Conservation (phyloP, 2,113 vertebrate genomes). For the Clarias macrocephalus region DNA sequence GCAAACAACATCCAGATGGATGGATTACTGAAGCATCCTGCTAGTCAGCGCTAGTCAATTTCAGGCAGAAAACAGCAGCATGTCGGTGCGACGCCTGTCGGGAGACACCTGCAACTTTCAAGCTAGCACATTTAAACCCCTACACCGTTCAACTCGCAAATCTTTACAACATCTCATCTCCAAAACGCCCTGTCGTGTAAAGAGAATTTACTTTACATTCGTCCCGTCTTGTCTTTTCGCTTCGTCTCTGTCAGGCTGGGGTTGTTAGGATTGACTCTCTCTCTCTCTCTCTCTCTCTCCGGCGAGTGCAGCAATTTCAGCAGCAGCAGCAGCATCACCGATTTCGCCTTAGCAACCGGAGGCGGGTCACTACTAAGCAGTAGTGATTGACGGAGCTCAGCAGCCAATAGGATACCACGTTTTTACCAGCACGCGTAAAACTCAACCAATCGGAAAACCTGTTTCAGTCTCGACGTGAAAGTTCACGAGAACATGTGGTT, state of each 20-base stretch:
- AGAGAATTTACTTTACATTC: conserved; percentile 32
- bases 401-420: conserved; percentile 56
- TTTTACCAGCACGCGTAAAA: conserved; percentile 48
- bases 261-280: neutral
- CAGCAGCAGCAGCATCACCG: conserved; percentile 62
- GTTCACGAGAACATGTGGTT: conserved; percentile 56
- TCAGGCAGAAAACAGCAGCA: conserved; percentile 49
- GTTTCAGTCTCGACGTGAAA: conserved; percentile 36
- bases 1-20: conserved; percentile 10
- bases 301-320: conserved; percentile 56
- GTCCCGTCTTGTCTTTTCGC: conserved; percentile 25
- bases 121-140: conserved; percentile 58
- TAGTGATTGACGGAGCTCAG: conserved; percentile 54
- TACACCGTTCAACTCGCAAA: conserved; percentile 49
- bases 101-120: conserved; percentile 65
- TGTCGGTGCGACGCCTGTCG: conserved; percentile 67
- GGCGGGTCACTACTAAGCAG: conserved; percentile 52
- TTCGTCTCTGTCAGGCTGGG: conserved; percentile 37
- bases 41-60: conserved; percentile 37
- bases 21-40: conserved; percentile 16
- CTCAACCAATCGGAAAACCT: conserved; percentile 59
- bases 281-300: conserved; percentile 2
- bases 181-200: conserved; percentile 18
- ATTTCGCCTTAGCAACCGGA: conserved; percentile 71
- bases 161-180: conserved; percentile 18